A percentile compares a stretch with the other conserved stretches of the same genome.
These are phyloP conservation scores for Stenchaetothrips biformis DNA, from an alignment of 2,888 invertebrate species.

Conservation along the genomic window DNA sequence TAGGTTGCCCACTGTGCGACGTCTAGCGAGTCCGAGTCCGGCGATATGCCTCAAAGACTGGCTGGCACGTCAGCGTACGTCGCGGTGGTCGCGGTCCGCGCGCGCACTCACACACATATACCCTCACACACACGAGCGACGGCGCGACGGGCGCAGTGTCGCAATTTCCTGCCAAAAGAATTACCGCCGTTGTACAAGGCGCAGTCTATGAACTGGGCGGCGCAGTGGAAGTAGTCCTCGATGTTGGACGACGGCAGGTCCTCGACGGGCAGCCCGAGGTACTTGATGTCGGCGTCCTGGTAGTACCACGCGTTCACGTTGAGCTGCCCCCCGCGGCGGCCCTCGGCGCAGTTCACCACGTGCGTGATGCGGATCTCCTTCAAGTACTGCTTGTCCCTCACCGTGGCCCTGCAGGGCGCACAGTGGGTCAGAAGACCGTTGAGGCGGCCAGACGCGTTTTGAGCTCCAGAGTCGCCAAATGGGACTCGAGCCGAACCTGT, in stretches of 20 bases:
- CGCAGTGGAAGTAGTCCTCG: constrained; percentile 70
- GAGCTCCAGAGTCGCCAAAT: too few relatives aligned
- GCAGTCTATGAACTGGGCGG: constrained; percentile 73
- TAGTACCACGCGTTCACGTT: constrained; percentile 72
- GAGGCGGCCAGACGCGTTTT: too few relatives aligned
- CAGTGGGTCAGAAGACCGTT: too few relatives aligned
- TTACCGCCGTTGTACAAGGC: constrained; percentile 65
- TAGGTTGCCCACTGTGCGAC: too few relatives aligned
- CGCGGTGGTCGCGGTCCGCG: too few relatives aligned
- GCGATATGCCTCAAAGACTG: too few relatives aligned
- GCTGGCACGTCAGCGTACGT: too few relatives aligned
- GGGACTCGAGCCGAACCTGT: too few relatives aligned
- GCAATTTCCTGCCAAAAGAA: constrained; percentile 25
- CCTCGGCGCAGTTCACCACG: constrained; percentile 77
- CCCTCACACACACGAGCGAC: background rate
- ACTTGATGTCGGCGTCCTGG: constrained; percentile 61
- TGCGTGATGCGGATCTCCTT: constrained; percentile 71
- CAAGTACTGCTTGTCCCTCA: constrained; percentile 68
- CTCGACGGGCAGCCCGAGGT: constrained; percentile 72
- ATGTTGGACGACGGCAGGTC: constrained; percentile 73
- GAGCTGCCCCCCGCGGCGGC: constrained; percentile 70
- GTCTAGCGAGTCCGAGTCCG: too few relatives aligned
- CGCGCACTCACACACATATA: background rate
- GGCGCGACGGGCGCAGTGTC: too few relatives aligned
- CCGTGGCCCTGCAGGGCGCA: constrained; percentile 62